phyloP scores from a whole-genome alignment of 2,797 vertebrate species.

The Moxostoma hubbsi region DNA sequence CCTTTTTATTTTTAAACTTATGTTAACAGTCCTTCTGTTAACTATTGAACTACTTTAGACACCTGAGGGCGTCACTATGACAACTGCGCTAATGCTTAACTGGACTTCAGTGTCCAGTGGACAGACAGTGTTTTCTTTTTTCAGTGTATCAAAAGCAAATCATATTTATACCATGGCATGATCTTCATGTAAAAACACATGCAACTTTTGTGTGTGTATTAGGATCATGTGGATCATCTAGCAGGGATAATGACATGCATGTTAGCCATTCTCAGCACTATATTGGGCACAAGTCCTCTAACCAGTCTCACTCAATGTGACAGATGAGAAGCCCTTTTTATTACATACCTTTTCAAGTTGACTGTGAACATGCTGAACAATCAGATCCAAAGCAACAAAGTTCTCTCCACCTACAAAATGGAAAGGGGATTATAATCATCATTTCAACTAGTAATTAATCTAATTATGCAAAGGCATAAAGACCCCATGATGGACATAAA shows the following conservation, averaged over 20 bases:
- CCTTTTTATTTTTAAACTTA: no score
- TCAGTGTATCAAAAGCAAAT: conserved; percentile 1
- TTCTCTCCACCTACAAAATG: conserved; percentile 80
- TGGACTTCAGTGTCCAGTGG: no score
- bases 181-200: conserved; percentile 41
- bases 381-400: conserved; percentile 84
- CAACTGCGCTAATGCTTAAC: not conserved
- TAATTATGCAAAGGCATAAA: no score
- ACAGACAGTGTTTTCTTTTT: no score
- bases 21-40: no score
- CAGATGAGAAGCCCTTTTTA: not conserved
- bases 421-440: not conserved
- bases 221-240: conserved; percentile 25
- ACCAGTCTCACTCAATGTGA: not conserved
- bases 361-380: conserved; percentile 85
- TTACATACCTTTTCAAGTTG: conserved; percentile 84
- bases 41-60: no score
- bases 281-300: not conserved
- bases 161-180: conserved; percentile 46
- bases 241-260: conserved; percentile 29
- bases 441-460: no score
- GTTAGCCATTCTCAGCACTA: conserved; percentile 13
- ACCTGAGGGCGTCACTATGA: no score
- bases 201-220: conserved; percentile 33
- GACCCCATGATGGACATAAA: no score